Base-by-base conservation (phyloP, 1,140 invertebrate genomes). In the Eurosta solidaginis region DNA sequence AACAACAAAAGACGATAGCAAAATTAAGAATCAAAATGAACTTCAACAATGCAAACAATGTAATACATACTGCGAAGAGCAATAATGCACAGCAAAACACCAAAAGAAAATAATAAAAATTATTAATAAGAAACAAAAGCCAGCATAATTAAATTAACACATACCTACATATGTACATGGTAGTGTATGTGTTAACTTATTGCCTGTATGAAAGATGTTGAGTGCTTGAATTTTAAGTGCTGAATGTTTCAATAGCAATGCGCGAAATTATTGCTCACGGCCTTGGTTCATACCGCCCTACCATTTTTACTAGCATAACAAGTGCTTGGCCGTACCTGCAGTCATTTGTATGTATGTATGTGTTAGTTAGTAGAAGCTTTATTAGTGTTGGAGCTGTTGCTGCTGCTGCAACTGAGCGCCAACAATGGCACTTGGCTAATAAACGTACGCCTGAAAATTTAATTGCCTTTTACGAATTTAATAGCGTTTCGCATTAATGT, bases 391-490 rank as follows among this genome's bases (percentile, higher is more conserved):
- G 40, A 68, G 59, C 33, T 20, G 59, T 9, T 22, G 17, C 22
- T 68, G 22, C 36, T 40, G 59, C 33, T 20, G 59, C 7, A 68
- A 9, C 33, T n/a, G n/a, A 29, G 27, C 17, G 59, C 59, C 59
- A 68, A 68, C 33, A 68, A 68, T 40, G 59, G 59, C 59, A 68
- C 59, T 68, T 42, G 59, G 59, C 59, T 68, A 68, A 68, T 68
- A 68, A 68, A 29, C 27, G 59, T 68, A 20, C 59, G 27, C 59
- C 40, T n/a, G 33, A 29, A 68, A 68, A 68, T 68, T 68, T 68
- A 68, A 68, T 68, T 68, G 33, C 59, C 27, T 42, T 52, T 68
- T 40, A 20, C 20, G n/a, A 68, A 68, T 68, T 68, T 68, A 68
- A 68, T 68, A 40, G 36, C 33, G 59, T 4, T 17, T 40, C 27